Evolutionary conservation across 2,797 vertebrate genomes (phyloP), one percentile per base, ranked within the genome.

Genomic region (Leptatherina wallacei): DNA sequence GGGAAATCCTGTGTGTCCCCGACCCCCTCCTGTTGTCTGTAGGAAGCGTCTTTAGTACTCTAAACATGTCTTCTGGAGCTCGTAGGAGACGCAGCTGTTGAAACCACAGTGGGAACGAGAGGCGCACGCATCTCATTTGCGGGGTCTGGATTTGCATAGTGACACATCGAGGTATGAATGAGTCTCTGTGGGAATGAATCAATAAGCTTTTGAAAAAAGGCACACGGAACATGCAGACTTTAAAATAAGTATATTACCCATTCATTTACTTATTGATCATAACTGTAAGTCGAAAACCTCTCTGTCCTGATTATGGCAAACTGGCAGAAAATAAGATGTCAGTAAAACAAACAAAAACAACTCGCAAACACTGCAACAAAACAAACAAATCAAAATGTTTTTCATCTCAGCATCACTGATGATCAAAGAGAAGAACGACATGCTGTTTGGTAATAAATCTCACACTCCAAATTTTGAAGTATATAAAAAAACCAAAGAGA

Each of bases 31-130:
- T 61, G 18, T 9, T 30, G 30, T 63, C 70, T 71, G 71, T 80
- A 58, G 75, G 75, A 80, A 77, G 65, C 84, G 38, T 77, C 80
- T 61, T 87, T 76, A 84, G 72, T 69, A 76, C 79, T 78, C 80
- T 75, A 47, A 83, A 80, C 63, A 73, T 85, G 85, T 71, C 69
- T 73, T 75, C 74, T 81, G 77, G 67, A 61, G 67, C 71, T 78
- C 5, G 24, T 78, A 55, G 71, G 79, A 75, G 61, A 80, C 56
- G 38, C 88, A 89, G 90, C 85, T 86, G 85, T 59, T 82, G 70
- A 51, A 70, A 77, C 44, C 40, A 49, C 65, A 71, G 49, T 30
- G 71, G 63, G 51, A 83, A 59, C n/a, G 65, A 81, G 68, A 32
- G 73, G 52, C 36, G 56, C 56, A 7, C 2, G 33, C 70, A 74